Base-by-base conservation (phyloP, 2,888 invertebrate genomes). In the Agonum fuliginosum region DNA sequence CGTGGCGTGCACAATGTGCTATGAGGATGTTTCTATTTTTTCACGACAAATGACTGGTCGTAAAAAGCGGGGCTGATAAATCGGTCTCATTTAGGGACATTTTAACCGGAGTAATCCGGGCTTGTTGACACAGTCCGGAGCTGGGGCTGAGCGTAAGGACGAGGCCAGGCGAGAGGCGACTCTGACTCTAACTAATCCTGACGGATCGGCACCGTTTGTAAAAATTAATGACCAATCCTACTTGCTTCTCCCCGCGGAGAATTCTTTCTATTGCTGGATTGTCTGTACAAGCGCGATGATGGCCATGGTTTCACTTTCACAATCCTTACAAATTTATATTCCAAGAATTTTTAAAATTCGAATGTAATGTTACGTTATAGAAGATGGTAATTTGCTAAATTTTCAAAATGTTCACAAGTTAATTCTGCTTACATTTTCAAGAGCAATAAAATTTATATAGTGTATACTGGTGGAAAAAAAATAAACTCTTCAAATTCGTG, bases 211-310 rank as follows among this genome's bases (percentile, higher is more conserved):
- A 70, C 70, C 58, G 77, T 70, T 77, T 70, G 77, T 30, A 77
- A 77, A 77, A 77, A 77, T 77, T 77, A 77, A 77, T 77, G 77
- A 70, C 77, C 77, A 77, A 70, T 69, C 46, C 69, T 69, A 75
- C 65, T 75, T 22, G 24, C 6, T n/a, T n/a, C 30, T 30, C 30
- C 30, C 4, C 3, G 30, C 3, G 30, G 30, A 30, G 30, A n/a
- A n/a, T n/a, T n/a, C n/a, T n/a, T n/a, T n/a, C n/a, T n/a, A n/a
- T n/a, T n/a, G n/a, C n/a, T n/a, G n/a, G n/a, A n/a, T n/a, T n/a
- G n/a, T n/a, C n/a, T n/a, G n/a, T n/a, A n/a, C n/a, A n/a, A n/a
- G n/a, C n/a, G n/a, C n/a, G n/a, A n/a, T n/a, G n/a, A n/a, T n/a
- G n/a, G n/a, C n/a, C n/a, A n/a, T n/a, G n/a, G n/a, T n/a, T n/a